A percentile compares a stretch with the other conserved stretches of the same genome.
Conservation (phyloP, 2,888 invertebrate species). For the Lacanobia wlatinum region DNA sequence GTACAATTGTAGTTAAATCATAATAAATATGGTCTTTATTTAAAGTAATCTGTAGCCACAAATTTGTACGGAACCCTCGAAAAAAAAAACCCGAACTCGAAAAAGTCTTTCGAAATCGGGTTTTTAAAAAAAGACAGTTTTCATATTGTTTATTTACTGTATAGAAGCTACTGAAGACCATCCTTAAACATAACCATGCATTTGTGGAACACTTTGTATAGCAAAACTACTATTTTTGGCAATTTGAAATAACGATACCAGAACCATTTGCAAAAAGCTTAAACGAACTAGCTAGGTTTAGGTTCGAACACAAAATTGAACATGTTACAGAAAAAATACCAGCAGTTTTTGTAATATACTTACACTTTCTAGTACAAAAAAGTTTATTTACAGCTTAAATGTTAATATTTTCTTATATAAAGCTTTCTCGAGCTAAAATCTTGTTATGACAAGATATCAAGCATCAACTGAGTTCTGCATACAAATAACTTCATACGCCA, state of each 20-base stretch:
- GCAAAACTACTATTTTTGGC: not conserved
- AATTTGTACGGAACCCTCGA: too few relatives aligned
- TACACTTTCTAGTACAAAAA: conserved; percentile 8
- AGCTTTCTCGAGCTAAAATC: conserved; percentile 13
- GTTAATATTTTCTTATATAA: conserved; percentile 5
- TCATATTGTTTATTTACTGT: too few relatives aligned
- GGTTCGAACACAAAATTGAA: not conserved
- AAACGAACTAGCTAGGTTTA: too few relatives aligned
- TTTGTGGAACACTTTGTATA: too few relatives aligned
- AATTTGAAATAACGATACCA: not conserved
- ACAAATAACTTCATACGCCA: conserved; percentile 30
- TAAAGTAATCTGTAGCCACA: too few relatives aligned
- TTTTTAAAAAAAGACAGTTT: too few relatives aligned
- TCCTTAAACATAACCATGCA: too few relatives aligned
- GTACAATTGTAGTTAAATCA: too few relatives aligned
- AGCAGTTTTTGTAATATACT: not conserved
- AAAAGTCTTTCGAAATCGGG: too few relatives aligned
- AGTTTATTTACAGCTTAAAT: conserved; percentile 9
- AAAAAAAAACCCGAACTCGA: too few relatives aligned
- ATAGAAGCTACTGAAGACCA: too few relatives aligned
- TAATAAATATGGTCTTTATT: too few relatives aligned
- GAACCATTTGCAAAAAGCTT: not conserved
- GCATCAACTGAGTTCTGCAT: conserved; percentile 8
- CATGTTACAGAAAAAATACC: not conserved
- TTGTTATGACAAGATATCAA: conserved; percentile 16